Conservation (phyloP, 1,140 invertebrate genomes). For the Drosophila pectinifera region DNA sequence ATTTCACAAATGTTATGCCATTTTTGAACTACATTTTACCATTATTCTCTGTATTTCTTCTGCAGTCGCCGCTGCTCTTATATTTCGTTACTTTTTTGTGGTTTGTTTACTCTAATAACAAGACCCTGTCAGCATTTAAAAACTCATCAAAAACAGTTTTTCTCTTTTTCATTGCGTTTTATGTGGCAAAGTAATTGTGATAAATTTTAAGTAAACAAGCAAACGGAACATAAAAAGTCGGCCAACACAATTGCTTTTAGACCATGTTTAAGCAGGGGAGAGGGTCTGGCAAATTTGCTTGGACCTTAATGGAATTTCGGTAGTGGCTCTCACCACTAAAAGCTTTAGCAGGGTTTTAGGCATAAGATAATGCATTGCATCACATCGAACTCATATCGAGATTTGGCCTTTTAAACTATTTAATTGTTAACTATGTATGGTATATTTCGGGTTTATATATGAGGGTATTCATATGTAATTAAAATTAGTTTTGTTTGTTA, state of each 20-base stretch:
- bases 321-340: slow-evolving; percentile 29
- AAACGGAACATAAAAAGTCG: slow-evolving; percentile 33
- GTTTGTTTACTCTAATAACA: slow-evolving; percentile 61
- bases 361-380: not conserved
- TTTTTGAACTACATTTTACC: slow-evolving; percentile 58
- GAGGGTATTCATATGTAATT: no score
- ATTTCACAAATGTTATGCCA: slow-evolving; percentile 74
- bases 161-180: slow-evolving; percentile 41
- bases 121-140: slow-evolving; percentile 67
- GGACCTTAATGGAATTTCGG: slow-evolving; percentile 38
- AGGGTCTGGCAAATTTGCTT: slow-evolving; percentile 41
- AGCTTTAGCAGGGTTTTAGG: slow-evolving; percentile 11
- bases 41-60: slow-evolving; percentile 35
- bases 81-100: slow-evolving; percentile 48
- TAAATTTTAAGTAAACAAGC: slow-evolving; percentile 62
- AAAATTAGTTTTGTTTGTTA: no score
- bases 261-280: slow-evolving; percentile 41
- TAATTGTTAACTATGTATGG: not conserved
- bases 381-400: not conserved
- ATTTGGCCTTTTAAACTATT: not conserved
- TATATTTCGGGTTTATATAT: not conserved
- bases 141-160: slow-evolving; percentile 60
- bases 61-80: slow-evolving; percentile 49
- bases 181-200: slow-evolving; percentile 70
- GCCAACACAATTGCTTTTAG: slow-evolving; percentile 48